Evolutionary conservation across 2,113 vertebrate species (phyloP).

Genomic region (Siniperca chuatsi): DNA sequence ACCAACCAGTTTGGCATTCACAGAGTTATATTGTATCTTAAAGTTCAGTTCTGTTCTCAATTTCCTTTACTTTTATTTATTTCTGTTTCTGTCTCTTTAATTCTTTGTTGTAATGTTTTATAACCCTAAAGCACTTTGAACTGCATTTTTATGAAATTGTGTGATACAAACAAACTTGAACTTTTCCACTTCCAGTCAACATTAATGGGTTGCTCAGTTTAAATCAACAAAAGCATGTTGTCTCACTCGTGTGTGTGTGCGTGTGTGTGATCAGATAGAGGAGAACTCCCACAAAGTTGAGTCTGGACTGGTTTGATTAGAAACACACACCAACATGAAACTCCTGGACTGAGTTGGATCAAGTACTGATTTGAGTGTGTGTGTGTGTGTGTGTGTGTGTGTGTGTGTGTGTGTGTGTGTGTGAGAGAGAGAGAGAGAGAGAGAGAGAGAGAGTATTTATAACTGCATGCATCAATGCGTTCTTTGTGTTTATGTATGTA

Average conservation of each 20-base stretch:
- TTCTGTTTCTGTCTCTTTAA: neutral
- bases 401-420: neutral
- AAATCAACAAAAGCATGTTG: slow-evolving; percentile 17
- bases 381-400: neutral
- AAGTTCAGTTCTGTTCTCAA: neutral
- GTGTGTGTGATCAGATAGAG: neutral
- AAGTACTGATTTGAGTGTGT: neutral
- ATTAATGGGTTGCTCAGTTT: neutral
- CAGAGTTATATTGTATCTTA: neutral
- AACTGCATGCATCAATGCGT: too few relatives aligned
- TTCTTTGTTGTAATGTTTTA: neutral
- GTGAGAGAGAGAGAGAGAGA: neutral
- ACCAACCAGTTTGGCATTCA: too few relatives aligned
- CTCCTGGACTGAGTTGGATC: slow-evolving; percentile 16
- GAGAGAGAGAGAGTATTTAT: neutral
- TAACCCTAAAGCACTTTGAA: neutral
- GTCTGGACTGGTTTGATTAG: slow-evolving; percentile 34
- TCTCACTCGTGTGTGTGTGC: neutral
- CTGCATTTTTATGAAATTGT: neutral
- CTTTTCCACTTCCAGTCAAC: neutral
- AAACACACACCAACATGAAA: slow-evolving; percentile 36
- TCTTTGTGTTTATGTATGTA: neutral
- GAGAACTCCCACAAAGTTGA: slow-evolving; percentile 3
- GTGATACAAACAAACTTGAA: slow-evolving; percentile 6
- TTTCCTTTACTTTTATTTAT: neutral